Base-by-base conservation (phyloP, 1,140 invertebrate species). In the Hyles vespertilio region DNA sequence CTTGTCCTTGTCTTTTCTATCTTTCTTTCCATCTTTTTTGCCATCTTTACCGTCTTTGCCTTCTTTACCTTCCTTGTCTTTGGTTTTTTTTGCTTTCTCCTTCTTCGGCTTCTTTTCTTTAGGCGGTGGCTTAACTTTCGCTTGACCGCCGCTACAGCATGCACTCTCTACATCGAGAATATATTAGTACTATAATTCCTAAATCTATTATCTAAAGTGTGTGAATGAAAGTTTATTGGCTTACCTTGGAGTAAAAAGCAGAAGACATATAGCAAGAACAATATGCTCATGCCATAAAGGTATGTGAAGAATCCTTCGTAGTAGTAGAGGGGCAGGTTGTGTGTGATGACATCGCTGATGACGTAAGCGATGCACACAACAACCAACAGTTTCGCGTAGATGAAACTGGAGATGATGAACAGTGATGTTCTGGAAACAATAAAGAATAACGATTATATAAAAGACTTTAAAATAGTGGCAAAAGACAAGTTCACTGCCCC, bases 271-370 rank as follows among this genome's bases (percentile, higher is more conserved):
- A 98, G 91, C 69, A 99, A 92, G 91, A 99, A 99, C 63, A 98
- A 89, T 79, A 99, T 97, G 89, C 97, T 98, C 87, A 95, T 93
- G 67, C 96, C 95, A 89, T 99, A 99, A 49, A 99, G 92, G 89
- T 98, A 99, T 49, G 98, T 97, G 91, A 98, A 99, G 91, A 99
- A 98, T 60, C 95, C 96, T 93, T 99, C 96, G 91, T 98, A 97
- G 89, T 96, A 97, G 83, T 94, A 92, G 40, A 97, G 92, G 53
- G 97, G 96, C 61, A 98, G 91, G 85, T 95, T 96, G 87, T 97
- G 95, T 56, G 96, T 98, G 70, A 97, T 95, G 72, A 97, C 96
- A 91, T 98, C 96, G 73, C 96, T 96, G 78, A 98, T 95, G 67
- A 98, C 95, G 84, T 96, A 97, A 58, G 96, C 96, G 80, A 98